Evolutionary conservation across 2,113 vertebrate species (phyloP), one percentile per base, ranked within the genome.

Genomic region (Anhinga rufa): DNA sequence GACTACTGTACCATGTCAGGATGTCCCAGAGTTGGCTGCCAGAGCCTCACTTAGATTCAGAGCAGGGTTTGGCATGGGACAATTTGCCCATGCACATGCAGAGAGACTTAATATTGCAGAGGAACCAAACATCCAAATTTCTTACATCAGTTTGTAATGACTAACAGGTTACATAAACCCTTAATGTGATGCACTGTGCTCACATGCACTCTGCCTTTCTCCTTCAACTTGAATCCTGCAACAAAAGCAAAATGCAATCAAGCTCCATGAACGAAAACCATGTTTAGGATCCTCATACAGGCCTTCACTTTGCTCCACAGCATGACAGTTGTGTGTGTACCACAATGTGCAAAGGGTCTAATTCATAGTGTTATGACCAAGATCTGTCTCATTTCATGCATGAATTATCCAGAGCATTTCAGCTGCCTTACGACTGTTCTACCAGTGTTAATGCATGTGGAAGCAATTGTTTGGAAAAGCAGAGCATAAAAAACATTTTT

Each of bases 1-100:
- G 51, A n/a, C 6, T 65, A 12, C 9, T 55, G 4, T 21, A 46
- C 42, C 5, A 15, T 2, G 4, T 20, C 1, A 0, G 34, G 8
- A 9, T 31, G 46, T 12, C 14, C 9, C 40, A 11, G 12, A 7
- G 16, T 7, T 32, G 21, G 7, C 24, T 89, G 15, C 13, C 48
- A 40, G 28, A 58, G 12, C 28, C 34, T 69, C 2, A 2, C 15
- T 76, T 46, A 44, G 26, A 17, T 66, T 70, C 29, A 58, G 26
- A 78, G 6, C 8, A 38, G 16, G 3, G 12, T 60, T 48, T 68
- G 17, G 2, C 22, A 14, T 4, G 15, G 26, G 5, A 20, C 8
- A 58, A 25, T 48, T 65, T 48, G 1, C 18, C 21, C 49, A 31
- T 7, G 31, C 3, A 28, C 36, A 12, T 49, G 14, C 4, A 84